These are phyloP conservation scores for Novumbra hubbsi DNA, from an alignment of 2,797 vertebrate genomes.

Conservation along the genomic window DNA sequence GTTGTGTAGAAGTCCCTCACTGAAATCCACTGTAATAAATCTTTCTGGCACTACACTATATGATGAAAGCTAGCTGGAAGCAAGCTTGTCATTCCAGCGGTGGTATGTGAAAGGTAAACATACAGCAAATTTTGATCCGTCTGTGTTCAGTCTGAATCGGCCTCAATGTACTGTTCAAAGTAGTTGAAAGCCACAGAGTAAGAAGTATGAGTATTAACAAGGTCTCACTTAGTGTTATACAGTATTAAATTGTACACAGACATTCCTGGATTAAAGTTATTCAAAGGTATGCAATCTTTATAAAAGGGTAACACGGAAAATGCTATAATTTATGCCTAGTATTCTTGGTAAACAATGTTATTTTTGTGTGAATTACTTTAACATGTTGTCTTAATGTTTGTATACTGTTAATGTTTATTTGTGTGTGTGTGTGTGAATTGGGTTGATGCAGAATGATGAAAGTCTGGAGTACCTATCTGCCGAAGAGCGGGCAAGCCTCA, in stretches of 20 bases:
- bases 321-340: not conserved
- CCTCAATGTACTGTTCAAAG: not conserved
- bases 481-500: constrained; percentile 89
- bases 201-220: not conserved
- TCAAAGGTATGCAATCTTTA: too few species aligned
- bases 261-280: not conserved
- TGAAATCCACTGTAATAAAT: constrained; percentile 26
- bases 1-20: constrained; percentile 21
- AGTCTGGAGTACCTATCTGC: constrained; percentile 87
- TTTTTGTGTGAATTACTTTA: not conserved
- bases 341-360: not conserved
- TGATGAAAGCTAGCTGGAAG: constrained; percentile 16
- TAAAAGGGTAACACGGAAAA: not conserved
- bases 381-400: constrained; percentile 18
- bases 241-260: not conserved
- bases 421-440: not conserved
- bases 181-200: constrained; percentile 20
- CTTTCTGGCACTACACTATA: constrained; percentile 26
- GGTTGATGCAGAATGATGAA: constrained; percentile 77
- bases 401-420: not conserved
- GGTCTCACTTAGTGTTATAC: not conserved
- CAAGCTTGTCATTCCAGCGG: constrained; percentile 33
- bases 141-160: not conserved
- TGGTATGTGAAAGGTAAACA: constrained; percentile 39
- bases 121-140: constrained; percentile 22